These are phyloP conservation scores for Drosophila aldrichi DNA, from an alignment of 2,888 invertebrate genomes.

Conservation along the genomic window DNA sequence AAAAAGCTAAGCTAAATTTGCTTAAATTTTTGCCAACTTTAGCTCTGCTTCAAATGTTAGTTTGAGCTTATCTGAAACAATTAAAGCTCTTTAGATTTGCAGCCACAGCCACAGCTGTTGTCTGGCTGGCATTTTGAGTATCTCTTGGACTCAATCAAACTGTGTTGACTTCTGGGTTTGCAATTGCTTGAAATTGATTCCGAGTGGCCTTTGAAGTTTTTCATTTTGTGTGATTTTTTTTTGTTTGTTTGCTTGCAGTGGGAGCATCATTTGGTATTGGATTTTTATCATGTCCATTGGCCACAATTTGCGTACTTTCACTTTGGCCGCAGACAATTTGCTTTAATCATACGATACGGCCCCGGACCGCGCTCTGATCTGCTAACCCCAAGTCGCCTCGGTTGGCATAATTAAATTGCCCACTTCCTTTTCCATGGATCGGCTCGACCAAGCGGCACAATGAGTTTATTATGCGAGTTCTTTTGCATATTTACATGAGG, in stretches of 20 bases:
- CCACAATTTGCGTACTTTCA: conserved; percentile 64
- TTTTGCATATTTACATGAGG: conserved; percentile 26
- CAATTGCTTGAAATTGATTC: conserved; percentile 37
- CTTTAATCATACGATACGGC: conserved; percentile 52
- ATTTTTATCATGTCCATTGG: conserved; percentile 9
- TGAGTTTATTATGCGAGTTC: conserved; percentile 66
- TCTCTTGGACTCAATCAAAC: neutral
- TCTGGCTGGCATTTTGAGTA: conserved; percentile 8
- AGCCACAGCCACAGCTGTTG: too few species aligned
- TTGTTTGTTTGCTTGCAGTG: neutral
- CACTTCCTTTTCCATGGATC: conserved; percentile 66
- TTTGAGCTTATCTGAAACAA: neutral
- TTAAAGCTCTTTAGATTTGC: neutral
- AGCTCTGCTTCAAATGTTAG: neutral
- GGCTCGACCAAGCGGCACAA: conserved; percentile 47
- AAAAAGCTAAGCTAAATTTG: too few species aligned
- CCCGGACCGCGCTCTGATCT: conserved; percentile 46
- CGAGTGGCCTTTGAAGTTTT: conserved; percentile 60
- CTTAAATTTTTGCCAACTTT: neutral
- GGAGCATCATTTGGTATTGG: conserved; percentile 14
- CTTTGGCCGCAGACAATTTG: conserved; percentile 49
- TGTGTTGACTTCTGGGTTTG: conserved; percentile 3
- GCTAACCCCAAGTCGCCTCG: conserved; percentile 61
- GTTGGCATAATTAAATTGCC: conserved; percentile 71
- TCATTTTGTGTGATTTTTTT: conserved; percentile 1